These are phyloP conservation scores for Euspilapteryx auroguttella DNA, from an alignment of 2,888 invertebrate species.

Conservation along the genomic window DNA sequence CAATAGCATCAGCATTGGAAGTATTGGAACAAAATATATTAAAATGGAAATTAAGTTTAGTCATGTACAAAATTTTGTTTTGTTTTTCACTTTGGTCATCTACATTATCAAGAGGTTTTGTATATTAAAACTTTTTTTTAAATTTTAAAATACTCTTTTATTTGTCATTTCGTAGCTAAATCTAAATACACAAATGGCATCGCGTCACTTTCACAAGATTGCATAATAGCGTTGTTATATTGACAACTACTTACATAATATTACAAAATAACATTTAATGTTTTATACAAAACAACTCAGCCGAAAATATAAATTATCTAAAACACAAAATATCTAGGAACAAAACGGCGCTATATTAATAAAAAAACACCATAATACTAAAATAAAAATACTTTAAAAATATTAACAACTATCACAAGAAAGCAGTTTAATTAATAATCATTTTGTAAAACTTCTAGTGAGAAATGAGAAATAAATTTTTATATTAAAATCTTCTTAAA, in stretches of 20 bases:
- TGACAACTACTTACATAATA: constrained; percentile 8
- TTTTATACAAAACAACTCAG: constrained; percentile 12
- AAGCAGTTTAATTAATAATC: too few species aligned
- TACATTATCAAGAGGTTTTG: too few species aligned
- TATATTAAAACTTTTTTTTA: constrained; percentile 11
- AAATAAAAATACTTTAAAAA: constrained; percentile 10
- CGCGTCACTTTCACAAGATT: too few species aligned
- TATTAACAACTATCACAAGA: constrained; percentile 16
- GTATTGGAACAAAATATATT: too few species aligned
- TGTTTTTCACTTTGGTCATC: too few species aligned
- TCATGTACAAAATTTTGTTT: too few species aligned
- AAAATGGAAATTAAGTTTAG: too few species aligned
- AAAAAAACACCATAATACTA: constrained; percentile 10
- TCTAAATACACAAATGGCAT: constrained; percentile 25
- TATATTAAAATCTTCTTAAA: too few species aligned
- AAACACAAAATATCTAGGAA: constrained; percentile 20
- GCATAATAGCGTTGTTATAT: too few species aligned
- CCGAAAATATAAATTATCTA: constrained; percentile 10
- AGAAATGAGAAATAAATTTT: too few species aligned
- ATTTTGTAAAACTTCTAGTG: too few species aligned
- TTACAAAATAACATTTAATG: constrained; percentile 7
- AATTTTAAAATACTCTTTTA: constrained; percentile 27
- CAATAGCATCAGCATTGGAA: too few species aligned
- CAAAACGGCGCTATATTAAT: constrained; percentile 17
- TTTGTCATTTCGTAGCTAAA: constrained; percentile 27